Conservation (phyloP, 1,140 invertebrate genomes). For the Pseudomyrmex gracilis region DNA sequence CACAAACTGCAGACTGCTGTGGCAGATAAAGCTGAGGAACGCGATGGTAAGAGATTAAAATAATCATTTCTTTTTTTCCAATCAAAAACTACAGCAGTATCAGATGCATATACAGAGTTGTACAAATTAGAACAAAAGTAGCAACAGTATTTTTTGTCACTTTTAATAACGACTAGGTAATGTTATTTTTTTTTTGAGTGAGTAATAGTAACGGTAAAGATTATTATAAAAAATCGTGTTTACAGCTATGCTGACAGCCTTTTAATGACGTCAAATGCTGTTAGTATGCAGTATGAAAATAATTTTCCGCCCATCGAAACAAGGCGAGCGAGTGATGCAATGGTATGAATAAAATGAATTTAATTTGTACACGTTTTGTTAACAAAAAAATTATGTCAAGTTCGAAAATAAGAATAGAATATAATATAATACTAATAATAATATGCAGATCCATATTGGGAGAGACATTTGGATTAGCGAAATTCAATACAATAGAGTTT, state of each 20-base stretch:
- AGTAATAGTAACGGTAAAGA: constrained; percentile 1
- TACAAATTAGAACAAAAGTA: not conserved
- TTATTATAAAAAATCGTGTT: too few relatives aligned
- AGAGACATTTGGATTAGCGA: not conserved
- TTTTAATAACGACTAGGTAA: not conserved
- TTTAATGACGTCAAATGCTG: not conserved
- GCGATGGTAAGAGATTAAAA: not conserved
- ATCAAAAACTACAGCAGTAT: not conserved
- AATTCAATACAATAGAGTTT: not conserved
- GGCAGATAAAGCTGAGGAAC: not conserved
- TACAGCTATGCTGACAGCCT: constrained; percentile 1
- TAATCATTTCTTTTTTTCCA: not conserved
- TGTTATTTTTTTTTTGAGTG: not conserved
- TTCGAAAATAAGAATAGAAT: too few relatives aligned
- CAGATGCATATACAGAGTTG: not conserved
- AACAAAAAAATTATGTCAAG: not conserved
- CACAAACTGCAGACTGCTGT: not conserved
- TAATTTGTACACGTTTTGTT: not conserved
- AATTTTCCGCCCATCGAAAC: not conserved
- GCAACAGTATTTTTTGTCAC: not conserved
- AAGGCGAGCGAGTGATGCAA: not conserved
- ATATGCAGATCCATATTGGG: not conserved
- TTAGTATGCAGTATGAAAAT: constrained; percentile 3
- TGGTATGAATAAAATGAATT: constrained; percentile 15
- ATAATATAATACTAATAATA: too few relatives aligned